Base-by-base conservation (phyloP, 2,113 vertebrate genomes). In the Accipiter virgatus region DNA sequence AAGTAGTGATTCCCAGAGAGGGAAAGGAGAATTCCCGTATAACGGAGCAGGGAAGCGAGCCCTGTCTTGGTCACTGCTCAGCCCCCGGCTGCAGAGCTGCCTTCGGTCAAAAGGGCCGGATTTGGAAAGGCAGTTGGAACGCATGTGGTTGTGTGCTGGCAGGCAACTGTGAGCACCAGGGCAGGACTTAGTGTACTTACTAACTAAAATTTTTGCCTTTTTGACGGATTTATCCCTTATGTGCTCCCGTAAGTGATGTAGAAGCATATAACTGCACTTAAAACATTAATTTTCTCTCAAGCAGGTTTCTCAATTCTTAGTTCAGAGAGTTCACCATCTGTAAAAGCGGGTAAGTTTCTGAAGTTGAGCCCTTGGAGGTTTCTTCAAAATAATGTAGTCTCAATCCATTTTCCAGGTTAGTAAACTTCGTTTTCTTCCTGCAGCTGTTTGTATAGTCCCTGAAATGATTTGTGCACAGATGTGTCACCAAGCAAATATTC, bases 401-500 rank as follows among this genome's bases (percentile, higher is more conserved):
- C 83, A 56, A 82, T 66, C 78, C 29, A 43, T 87, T 96, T 91
- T 59, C 74, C 67, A 59, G 59, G 53, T 62, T 66, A 67, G 26
- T 36, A 65, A 62, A 40, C 17, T 40, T 38, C 14, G 34, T 45
- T 38, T 70, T 81, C 40, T 78, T 78, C 91, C 47, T 80, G 65
- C 63, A 93, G 71, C 70, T 95, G 45, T 80, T 80, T 89, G 43
- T n/a, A 16, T 7, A 86, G 90, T 10, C 81, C 61, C 16, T 36
- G 34, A 56, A 92, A 82, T 72, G 65, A 91, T 93, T 75, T 95
- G 50, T 82, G 61, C n/a, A 21, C 0, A 0, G 38, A 13, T 29
- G 26, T 90, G 90, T 90, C 87, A 86, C 63, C 81, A 81, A 92
- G 75, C 40, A 93, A 93, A 74, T 63, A 87, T 55, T 47, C 89